phyloP scores from a whole-genome alignment of 1,140 invertebrate genomes.

The Drosophila kepulauana region DNA sequence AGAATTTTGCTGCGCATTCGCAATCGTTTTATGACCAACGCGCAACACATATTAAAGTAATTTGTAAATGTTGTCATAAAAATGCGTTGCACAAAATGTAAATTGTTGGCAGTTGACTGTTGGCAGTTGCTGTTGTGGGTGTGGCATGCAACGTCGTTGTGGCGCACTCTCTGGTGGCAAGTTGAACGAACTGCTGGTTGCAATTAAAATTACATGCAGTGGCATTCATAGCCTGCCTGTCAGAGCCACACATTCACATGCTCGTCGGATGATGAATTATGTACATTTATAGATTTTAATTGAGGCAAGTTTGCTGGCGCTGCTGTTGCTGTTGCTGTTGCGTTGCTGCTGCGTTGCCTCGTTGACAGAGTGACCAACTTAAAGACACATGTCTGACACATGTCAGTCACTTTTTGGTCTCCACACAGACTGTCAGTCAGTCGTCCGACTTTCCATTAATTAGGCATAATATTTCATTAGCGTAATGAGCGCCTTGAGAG shows the following conservation, averaged over 20 bases:
- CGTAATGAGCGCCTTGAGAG: conserved; percentile 63
- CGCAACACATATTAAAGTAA: conserved; percentile 55
- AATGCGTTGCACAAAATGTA: conserved; percentile 55
- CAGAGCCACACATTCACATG: conserved; percentile 40
- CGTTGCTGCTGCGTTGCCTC: conserved; percentile 5
- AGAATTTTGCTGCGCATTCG: background rate
- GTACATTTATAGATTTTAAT: conserved; percentile 66
- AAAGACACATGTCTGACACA: conserved; percentile 78
- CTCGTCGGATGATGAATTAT: conserved; percentile 4
- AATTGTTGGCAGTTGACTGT: conserved; percentile 56
- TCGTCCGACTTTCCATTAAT: conserved; percentile 75
- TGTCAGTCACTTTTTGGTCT: conserved; percentile 64
- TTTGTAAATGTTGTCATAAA: conserved; percentile 64
- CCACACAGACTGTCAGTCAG: conserved; percentile 11
- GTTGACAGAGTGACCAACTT: conserved; percentile 81
- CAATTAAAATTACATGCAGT: conserved; percentile 77
- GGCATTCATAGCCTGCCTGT: conserved; percentile 67
- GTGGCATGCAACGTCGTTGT: conserved; percentile 6
- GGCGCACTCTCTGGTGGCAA: conserved; percentile 26
- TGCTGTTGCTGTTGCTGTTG: conserved; percentile 2
- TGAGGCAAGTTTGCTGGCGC: conserved; percentile 58
- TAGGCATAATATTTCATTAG: conserved; percentile 82
- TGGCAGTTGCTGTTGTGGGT: conserved; percentile 48
- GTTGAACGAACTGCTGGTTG: conserved; percentile 75
- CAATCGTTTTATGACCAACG: conserved; percentile 31